phyloP scores from a whole-genome alignment of 2,888 invertebrate genomes.

The Thalpophila matura region DNA sequence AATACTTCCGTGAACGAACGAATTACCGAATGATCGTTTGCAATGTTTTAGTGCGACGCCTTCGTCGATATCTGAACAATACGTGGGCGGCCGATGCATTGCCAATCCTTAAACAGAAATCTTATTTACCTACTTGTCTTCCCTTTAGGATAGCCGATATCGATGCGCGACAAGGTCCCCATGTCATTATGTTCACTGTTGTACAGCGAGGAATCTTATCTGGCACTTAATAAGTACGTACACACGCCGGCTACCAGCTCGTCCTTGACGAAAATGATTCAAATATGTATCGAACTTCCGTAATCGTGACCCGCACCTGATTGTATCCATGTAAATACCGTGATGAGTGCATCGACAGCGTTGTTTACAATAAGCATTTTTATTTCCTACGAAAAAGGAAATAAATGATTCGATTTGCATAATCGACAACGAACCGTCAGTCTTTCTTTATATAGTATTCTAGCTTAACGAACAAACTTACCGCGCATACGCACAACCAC shows the following conservation, averaged over 20 bases:
- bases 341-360: constrained; percentile 73
- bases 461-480: constrained; percentile 68
- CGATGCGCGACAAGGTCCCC: constrained; percentile 77
- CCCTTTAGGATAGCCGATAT: constrained; percentile 83
- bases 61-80: constrained; percentile 80
- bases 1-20: constrained; percentile 85
- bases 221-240: constrained; percentile 74
- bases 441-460: constrained; percentile 77
- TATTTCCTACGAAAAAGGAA: constrained; percentile 80
- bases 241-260: constrained; percentile 64
- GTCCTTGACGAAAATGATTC: constrained; percentile 78
- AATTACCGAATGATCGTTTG: constrained; percentile 84
- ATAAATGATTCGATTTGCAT: constrained; percentile 83
- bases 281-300: constrained; percentile 80
- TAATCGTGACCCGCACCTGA: constrained; percentile 78
- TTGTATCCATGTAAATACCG: constrained; percentile 69
- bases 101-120: constrained; percentile 83
- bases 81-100: constrained; percentile 89
- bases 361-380: constrained; percentile 63
- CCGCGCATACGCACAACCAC: constrained; percentile 66
- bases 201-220: constrained; percentile 76
- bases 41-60: constrained; percentile 84
- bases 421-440: constrained; percentile 75
- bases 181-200: constrained; percentile 76
- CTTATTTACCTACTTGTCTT: constrained; percentile 87